Evolutionary conservation across 2,888 invertebrate species (phyloP), one percentile per base, ranked within the genome.

Genomic region (Pycnomerus fuliginosus): DNA sequence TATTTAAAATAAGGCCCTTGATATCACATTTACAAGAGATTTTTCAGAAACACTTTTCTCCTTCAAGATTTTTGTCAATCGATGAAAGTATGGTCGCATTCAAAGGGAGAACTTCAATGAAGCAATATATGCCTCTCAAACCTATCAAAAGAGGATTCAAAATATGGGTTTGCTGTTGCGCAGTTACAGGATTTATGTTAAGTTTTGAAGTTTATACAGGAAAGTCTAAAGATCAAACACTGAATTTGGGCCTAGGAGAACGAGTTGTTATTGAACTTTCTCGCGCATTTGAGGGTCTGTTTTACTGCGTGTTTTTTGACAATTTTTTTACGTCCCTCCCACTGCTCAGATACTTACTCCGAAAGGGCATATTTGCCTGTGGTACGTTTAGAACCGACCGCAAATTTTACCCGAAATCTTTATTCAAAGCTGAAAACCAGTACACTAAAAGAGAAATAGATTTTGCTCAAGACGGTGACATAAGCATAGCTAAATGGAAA

Each of bases 21-120:
- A 17, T 32, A 2, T 20, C 3, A 11, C 17, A 2, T 17, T 17
- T 20, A 12, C 12, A 16, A 16, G 4, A 32, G 12, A 13, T 13
- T 11, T 28, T 28, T 28, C 11, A 8, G 8, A 2, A 32, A 16
- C 20, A 23, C 2, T 44, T 23, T 29, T 16, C 17, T 7, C 39
- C 43, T 8, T 16, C 16, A 24, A 27, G 44, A 23, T 8, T 40
- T 28, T 23, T 43, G 25, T 23, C 47, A 13, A 41, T 47, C 8
- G 50, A 51, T 20, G 51, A 52, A 41, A 51, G 48, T 4, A 50
- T 53, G 53, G 39, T 44, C 5, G 20, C 27, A 13, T 53, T 49
- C 43, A 55, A 53, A 33, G 53, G 53, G 3, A 34, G 50, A 13
- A 44, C 40, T 3, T 24, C 24, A 12, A 16, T 53, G 15, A 30